A percentile compares a stretch with the other conserved stretches of the same genome.
These are phyloP conservation scores for Myotis brandtii DNA, from an alignment of 2,113 vertebrate genomes.

Conservation along the genomic window DNA sequence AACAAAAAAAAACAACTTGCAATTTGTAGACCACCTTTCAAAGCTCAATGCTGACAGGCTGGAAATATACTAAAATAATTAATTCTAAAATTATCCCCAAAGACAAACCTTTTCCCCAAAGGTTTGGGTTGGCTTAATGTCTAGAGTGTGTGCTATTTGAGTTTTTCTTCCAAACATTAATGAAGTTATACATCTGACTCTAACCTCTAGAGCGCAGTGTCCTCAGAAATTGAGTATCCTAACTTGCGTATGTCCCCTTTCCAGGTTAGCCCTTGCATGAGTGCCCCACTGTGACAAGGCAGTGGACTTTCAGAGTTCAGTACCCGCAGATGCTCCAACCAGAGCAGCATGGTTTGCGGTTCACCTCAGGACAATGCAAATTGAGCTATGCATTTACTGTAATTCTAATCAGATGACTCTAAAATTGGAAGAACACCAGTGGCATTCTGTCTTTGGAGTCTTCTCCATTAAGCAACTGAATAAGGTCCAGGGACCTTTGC, in stretches of 20 bases:
- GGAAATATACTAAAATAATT: slow-evolving; percentile 35
- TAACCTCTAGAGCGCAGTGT: not conserved
- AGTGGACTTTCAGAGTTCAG: slow-evolving; percentile 12
- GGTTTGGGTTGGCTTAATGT: not conserved
- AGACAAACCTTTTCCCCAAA: not conserved
- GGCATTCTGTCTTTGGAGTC: slow-evolving; percentile 77
- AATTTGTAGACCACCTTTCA: not conserved
- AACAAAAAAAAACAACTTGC: not conserved
- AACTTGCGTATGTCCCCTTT: not conserved
- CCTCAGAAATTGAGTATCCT: not conserved
- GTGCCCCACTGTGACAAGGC: not conserved
- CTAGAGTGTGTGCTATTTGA: not conserved
- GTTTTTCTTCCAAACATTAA: slow-evolving; percentile 17
- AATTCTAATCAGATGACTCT: slow-evolving; percentile 83
- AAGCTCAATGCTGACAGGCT: not conserved
- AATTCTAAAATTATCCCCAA: slow-evolving; percentile 25
- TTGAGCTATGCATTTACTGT: slow-evolving; percentile 84
- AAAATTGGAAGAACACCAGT: slow-evolving; percentile 83
- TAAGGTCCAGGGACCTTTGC: slow-evolving; percentile 78
- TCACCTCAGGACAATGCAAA: slow-evolving; percentile 80
- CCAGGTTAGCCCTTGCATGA: not conserved
- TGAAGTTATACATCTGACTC: not conserved
- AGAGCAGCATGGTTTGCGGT: not conserved
- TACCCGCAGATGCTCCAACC: not conserved
- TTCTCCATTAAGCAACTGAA: slow-evolving; percentile 82